phyloP scores from a whole-genome alignment of 2,113 vertebrate species.

The Falcunculus frontatus region DNA sequence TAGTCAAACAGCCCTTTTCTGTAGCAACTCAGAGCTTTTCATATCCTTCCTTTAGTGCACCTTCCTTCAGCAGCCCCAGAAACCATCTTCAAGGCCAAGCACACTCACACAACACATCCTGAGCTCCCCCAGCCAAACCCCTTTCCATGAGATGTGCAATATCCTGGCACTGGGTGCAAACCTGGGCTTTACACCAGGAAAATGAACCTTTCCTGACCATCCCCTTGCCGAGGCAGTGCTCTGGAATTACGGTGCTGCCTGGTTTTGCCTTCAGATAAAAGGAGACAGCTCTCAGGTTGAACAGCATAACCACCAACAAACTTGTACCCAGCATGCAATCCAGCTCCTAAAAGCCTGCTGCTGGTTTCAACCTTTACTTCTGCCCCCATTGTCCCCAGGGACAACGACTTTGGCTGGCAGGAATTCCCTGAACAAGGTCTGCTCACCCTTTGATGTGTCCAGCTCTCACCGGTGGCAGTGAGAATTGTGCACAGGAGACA shows the following conservation, averaged over 20 bases:
- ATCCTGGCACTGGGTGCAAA: neutral
- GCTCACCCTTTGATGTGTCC: neutral
- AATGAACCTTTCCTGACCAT: neutral
- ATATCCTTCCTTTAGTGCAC: neutral
- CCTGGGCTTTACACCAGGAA: neutral
- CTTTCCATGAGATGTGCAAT: neutral
- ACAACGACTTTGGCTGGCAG: neutral
- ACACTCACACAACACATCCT: neutral
- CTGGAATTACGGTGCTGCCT: rapidly evolving
- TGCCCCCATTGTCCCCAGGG: neutral
- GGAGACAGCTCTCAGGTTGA: neutral
- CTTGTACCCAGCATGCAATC: neutral
- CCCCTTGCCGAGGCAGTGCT: rapidly evolving
- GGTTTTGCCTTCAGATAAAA: neutral
- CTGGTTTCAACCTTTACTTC: neutral
- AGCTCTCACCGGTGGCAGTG: neutral
- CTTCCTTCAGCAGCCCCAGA: neutral
- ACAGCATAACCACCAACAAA: neutral
- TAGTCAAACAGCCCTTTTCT: neutral
- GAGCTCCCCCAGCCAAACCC: neutral
- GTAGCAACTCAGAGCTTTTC: neutral
- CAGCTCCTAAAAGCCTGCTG: neutral
- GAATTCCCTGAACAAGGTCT: neutral
- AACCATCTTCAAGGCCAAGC: neutral
- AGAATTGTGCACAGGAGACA: neutral